These are phyloP conservation scores for Polypterus bichir DNA, from an alignment of 2,113 vertebrate species.

Conservation along the genomic window DNA sequence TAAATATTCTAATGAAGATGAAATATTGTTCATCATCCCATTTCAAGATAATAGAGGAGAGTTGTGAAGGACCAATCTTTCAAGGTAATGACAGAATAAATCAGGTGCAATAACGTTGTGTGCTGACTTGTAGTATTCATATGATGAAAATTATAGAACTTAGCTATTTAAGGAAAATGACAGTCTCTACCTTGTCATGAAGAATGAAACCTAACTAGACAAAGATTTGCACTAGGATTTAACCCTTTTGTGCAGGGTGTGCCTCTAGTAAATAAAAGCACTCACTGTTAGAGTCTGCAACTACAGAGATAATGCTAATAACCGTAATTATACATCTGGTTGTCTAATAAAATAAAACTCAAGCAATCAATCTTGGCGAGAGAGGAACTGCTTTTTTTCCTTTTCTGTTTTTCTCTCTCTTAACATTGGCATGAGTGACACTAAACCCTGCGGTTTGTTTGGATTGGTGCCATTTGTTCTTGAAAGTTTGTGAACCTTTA, in stretches of 20 bases:
- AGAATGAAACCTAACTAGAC: constrained; percentile 41
- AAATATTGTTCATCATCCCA: constrained; percentile 52
- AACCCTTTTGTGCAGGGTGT: background rate
- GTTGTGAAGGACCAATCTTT: constrained; percentile 61
- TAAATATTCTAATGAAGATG: constrained; percentile 57
- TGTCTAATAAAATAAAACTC: constrained; percentile 8
- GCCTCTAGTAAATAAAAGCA: constrained; percentile 5
- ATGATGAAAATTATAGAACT: constrained; percentile 52
- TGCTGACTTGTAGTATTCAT: constrained; percentile 45
- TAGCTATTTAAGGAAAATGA: constrained; percentile 53
- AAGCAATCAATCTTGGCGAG: background rate
- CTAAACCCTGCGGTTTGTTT: constrained; percentile 35
- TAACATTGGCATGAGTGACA: constrained; percentile 22
- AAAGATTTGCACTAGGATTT: background rate
- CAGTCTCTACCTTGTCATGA: constrained; percentile 41
- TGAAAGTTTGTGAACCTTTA: constrained; percentile 39
- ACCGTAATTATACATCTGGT: constrained; percentile 13
- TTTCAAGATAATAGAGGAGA: constrained; percentile 58
- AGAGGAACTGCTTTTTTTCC: too few species aligned
- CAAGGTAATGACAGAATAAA: constrained; percentile 70
- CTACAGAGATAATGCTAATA: constrained; percentile 13
- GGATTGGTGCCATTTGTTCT: constrained; percentile 41
- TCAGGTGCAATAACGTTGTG: constrained; percentile 46
- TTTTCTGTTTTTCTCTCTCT: background rate
- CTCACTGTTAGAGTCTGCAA: constrained; percentile 5